Base-by-base conservation (phyloP, 2,797 vertebrate genomes). In the Ispidina picta region DNA sequence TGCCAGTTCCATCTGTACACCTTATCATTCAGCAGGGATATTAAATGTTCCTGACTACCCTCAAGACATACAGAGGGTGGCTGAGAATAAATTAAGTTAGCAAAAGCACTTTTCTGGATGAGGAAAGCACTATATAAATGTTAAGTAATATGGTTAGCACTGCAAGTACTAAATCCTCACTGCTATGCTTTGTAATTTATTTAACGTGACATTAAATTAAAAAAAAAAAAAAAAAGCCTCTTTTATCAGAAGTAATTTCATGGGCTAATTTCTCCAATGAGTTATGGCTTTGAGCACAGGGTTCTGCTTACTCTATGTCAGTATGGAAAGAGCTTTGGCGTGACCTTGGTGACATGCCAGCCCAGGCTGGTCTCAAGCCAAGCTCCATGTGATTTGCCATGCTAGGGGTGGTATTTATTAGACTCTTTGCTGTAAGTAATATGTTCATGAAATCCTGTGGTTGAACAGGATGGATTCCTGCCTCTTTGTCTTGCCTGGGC, bases 161-260 rank as follows among this genome's bases (percentile, higher is more conserved):
- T 1, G 2, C n/a, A 63, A 87, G 69, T 71, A 54, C 69, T 87
- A 88, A 94, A 90, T 88, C 86, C 55, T 93, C 21, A n/a, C 74
- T 64, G 76, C 49, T 2, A 1, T 4, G 1, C 60, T 74, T 89
- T 85, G 49, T 41, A 28, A 84, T 94, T 93, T 90, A 73, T 86
- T 94, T 91, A 83, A 91, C 2, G 6, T 76, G 56, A 54, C 51
- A 65, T 85, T 78, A 89, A 94, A 94, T 78, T 68, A 70, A 80
- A 88, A 88, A 39, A 39, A 88, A 88, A 39, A 39, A 39, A 39
- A 69, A 35, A 21, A 78, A 92, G 28, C 15, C 31, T 84, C 41
- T 86, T 87, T 75, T 85, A 74, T 88, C 62, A 83, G 70, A 64
- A 92, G 77, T 49, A 83, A 68, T 56, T 82, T 88, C 65, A 59